Conservation (phyloP, 2,888 invertebrate species). For the Amphimallon solstitiale region DNA sequence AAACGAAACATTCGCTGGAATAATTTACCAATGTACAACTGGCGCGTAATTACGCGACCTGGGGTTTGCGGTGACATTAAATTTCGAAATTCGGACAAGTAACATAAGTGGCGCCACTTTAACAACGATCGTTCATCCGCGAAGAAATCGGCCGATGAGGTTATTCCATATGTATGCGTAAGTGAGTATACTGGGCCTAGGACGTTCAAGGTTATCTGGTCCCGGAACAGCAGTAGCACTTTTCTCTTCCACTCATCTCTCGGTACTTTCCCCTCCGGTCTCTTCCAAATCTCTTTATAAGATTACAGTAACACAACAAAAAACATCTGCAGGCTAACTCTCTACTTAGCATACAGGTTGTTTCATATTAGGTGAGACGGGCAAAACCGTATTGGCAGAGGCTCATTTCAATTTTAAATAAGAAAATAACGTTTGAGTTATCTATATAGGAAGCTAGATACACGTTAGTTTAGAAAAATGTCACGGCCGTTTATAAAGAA, state of each 20-base stretch:
- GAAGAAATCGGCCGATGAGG: slow-evolving; percentile 11
- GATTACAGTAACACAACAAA: neutral
- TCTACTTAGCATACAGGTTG: no score
- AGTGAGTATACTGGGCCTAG: slow-evolving; percentile 28
- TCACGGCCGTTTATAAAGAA: no score
- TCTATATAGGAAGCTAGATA: no score
- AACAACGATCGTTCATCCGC: slow-evolving; percentile 20
- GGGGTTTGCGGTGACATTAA: slow-evolving; percentile 13
- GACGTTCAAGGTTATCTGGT: slow-evolving; percentile 35
- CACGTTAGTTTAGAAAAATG: no score
- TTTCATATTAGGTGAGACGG: no score
- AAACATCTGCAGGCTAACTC: neutral
- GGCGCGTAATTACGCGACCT: slow-evolving; percentile 1
- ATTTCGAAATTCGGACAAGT: slow-evolving; percentile 29
- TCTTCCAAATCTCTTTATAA: slow-evolving; percentile 18
- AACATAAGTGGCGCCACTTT: slow-evolving; percentile 17
- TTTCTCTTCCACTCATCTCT: slow-evolving; percentile 26
- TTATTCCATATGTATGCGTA: slow-evolving; percentile 6
- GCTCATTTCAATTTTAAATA: no score
- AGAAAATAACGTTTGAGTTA: no score
- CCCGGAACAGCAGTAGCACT: slow-evolving; percentile 34
- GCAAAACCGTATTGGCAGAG: no score
- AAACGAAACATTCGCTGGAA: slow-evolving; percentile 5
- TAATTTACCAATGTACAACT: neutral
- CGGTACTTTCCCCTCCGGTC: slow-evolving; percentile 18